A percentile compares a stretch with the other conserved stretches of the same genome.
Evolutionary conservation across 1,140 invertebrate species (phyloP).

Genomic region (Belonocnema kinseyi): DNA sequence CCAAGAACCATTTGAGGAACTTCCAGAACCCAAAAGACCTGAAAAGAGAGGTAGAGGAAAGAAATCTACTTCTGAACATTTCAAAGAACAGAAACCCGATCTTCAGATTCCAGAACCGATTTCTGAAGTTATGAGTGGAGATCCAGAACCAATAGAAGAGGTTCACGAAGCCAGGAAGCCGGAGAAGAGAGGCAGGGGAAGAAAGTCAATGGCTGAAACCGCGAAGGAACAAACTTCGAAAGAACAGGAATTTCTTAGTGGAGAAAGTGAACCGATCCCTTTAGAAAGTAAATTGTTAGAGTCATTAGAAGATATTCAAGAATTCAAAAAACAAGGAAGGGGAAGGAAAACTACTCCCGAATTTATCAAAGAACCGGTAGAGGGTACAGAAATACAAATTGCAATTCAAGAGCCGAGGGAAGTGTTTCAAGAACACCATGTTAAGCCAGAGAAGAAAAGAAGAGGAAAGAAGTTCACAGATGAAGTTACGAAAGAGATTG

Average conservation of each 20-base stretch:
- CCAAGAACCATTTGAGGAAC: neutral
- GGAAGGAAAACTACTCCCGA: no score
- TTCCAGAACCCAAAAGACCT: neutral
- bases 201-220: neutral
- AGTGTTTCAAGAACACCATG: neutral
- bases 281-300: neutral
- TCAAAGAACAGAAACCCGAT: neutral
- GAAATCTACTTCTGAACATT: neutral
- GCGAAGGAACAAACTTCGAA: no score
- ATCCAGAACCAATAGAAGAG: neutral
- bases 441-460: neutral
- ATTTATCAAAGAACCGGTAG: no score
- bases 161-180: neutral
- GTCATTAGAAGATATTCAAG: neutral
- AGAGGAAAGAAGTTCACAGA: neutral
- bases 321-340: neutral
- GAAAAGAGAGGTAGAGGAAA: neutral
- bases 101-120: neutral
- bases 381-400: neutral
- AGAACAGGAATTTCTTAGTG: neutral
- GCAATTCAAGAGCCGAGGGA: neutral
- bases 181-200: neutral
- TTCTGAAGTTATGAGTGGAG: neutral
- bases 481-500: neutral
- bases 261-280: neutral